Evolutionary conservation across 2,797 vertebrate genomes (phyloP), one percentile per base, ranked within the genome.

Genomic region (Pangasius sanitwongsei): DNA sequence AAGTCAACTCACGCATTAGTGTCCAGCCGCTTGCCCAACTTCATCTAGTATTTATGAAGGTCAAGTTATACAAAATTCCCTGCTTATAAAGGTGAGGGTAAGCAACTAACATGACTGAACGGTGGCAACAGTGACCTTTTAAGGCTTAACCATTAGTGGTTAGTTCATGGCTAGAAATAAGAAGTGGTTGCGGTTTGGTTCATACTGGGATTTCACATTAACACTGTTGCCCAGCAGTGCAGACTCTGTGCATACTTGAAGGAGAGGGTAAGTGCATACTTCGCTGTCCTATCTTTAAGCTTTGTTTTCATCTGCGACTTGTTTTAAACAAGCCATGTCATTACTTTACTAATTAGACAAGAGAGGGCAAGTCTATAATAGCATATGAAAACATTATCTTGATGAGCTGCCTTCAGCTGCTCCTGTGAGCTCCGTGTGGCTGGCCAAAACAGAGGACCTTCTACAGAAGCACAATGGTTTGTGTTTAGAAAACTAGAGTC

Each of bases 11-110:
- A 70, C 0, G 28, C 55, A 37, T n/a, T 74, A 34, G 13, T 0
- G 28, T 75, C 67, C 37, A 80, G 75, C 82, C 25, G 25, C 59
- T 85, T 67, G 63, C 78, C 82, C 74, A 67, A 25, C 12, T 65
- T 86, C 61, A 4, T 20, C 37, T 50, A 67, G 11, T 67, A 84
- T 67, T 67, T 48, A 6, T 65, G 34, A 63, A 44, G 11, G n/a
- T 55, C 50, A 28, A 13, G 23, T 11, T 6, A 55, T 28, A 55
- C n/a, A 59, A 23, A 11, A 80, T 80, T 57, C n/a, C 13, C 48
- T 55, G 48, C 28, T 41, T 53, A 34, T 1, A 18, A 80, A 80
- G 50, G 15, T 80, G 6, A 77, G 25, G 72, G 48, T 48, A 48
- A 48, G 75, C 15, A 15, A 48, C 20, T 75, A 75, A 75, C 23